Percentiles rank a stretch among this genome's conserved stretches.
Conservation (phyloP, 1,140 invertebrate species). For the Manduca sexta region DNA sequence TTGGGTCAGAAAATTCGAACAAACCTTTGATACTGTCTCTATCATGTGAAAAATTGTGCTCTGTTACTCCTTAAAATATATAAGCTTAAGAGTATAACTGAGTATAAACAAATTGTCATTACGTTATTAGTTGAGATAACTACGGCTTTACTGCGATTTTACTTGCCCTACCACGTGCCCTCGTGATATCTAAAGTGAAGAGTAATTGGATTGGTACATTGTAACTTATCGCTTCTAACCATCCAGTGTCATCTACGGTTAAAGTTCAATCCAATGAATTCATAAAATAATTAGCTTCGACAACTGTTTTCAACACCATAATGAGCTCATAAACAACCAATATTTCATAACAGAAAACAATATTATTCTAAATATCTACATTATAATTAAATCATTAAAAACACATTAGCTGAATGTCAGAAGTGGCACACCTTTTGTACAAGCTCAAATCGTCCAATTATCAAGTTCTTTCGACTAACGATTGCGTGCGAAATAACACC, state of each 20-base stretch:
- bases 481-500: conserved; percentile 43
- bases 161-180: no score
- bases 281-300: neutral
- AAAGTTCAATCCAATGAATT: no score
- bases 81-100: no score
- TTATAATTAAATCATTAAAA: conserved; percentile 1
- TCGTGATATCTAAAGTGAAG: no score
- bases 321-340: neutral
- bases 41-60: neutral
- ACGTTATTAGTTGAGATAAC: neutral
- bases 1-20: no score
- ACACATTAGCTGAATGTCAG: neutral
- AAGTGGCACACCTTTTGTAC: neutral
- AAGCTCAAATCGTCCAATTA: neutral
- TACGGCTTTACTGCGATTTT: no score
- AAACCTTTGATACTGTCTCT: no score
- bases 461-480: conserved; percentile 22
- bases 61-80: no score
- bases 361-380: neutral
- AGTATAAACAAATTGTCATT: no score
- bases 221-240: no score
- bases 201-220: no score
- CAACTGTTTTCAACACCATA: neutral
- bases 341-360: neutral
- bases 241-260: no score